Base-by-base conservation (phyloP, 2,113 vertebrate genomes). In the Heterotis niloticus region DNA sequence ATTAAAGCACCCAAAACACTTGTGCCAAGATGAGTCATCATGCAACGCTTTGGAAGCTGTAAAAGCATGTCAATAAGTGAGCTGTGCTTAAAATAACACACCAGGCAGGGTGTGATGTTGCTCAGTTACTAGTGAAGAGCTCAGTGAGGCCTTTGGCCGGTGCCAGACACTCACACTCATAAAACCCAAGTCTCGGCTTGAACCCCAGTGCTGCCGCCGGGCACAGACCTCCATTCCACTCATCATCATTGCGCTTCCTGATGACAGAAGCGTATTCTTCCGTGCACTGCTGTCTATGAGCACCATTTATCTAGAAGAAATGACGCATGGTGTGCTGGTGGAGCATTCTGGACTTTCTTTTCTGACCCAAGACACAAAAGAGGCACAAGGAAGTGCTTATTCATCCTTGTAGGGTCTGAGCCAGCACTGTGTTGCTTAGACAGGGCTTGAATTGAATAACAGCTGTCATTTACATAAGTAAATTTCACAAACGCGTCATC, bases 401-500 rank as follows among this genome's bases (percentile, higher is more conserved):
- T 62, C 59, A 62, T 44, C 7, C 34, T 44, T 7, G 2, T 44
- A 62, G 20, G 13, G 59, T 17, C 59, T 17, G 14, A 4, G 59
- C 59, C 59, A 62, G 10, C 13, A 14, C 20, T 14, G 20, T n/a
- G n/a, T 23, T 65, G 64, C 18, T 23, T 2, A 14, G 23, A n/a
- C 0, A 73, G 52, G 71, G 11, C n/a, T 14, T 11, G n/a, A 44
- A 24, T 56, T 73, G 71, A 73, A 73, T 54, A 73, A 73, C 52
- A 4, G n/a, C 71, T 18, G 26, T 73, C n/a, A 73, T 73, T 73
- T 73, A 24, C 71, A 73, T 73, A 73, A 73, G 71, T 44, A 73
- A 73, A 73, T 57, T n/a, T 51, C 71, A 17, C 52, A 26, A 73
- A 14, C 71, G 26, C 54, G 54, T 73, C 71, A 73, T 44, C 16